Base-by-base conservation (phyloP, 30 jellyfish, hydroid and myxozoan genomes). In the Chrysaora quinquecirrha region DNA sequence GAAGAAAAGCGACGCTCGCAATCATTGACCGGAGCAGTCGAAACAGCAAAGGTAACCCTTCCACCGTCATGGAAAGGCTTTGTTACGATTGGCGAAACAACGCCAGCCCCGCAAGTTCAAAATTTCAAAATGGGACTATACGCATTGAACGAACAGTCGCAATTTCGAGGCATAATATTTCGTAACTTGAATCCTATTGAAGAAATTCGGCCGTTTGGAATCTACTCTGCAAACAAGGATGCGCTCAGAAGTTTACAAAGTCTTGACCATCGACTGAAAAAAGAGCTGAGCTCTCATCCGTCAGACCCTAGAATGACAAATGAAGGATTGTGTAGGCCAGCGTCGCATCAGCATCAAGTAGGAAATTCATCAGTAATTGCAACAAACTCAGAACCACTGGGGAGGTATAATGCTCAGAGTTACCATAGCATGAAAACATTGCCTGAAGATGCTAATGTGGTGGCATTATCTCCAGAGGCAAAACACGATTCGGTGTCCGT, bases 161-260 rank as follows among this genome's bases (percentile, higher is more conserved):
- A 88, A 34, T 48, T 88, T 34, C 86, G 82, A 18, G 96, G 96
- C n/a, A 81, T 88, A 1, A 72, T 91, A 21, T 72, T 91, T 33
- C 91, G 98, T 24, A n/a, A n/a, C n/a, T 29, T 73, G 0, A 70
- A 66, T 18, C 98, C 98, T 14, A 85, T 91, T 64, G 32, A 78
- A 71, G 86, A 73, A 25, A 96, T 91, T 34, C 84, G 86, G 16
- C 98, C 98, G 0, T 73, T 71, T 30, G 80, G 84, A 20, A 47
- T 80, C 11, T 78, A 74, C 60, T 24, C 48, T 24, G 69, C 97
- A 19, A 79, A 89, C 74, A 89, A 75, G 78, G 97, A 89, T 49
- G 96, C 96, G 0, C 71, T 91, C 43, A 73, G 78, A 60, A 91
- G 96, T 46, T 49, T 91, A 21, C 67, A 69, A 54, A 91, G 96